A percentile compares a stretch with the other conserved stretches of the same genome.
Conservation (phyloP, 2,113 vertebrate species). For the Limnothrissa miodon region DNA sequence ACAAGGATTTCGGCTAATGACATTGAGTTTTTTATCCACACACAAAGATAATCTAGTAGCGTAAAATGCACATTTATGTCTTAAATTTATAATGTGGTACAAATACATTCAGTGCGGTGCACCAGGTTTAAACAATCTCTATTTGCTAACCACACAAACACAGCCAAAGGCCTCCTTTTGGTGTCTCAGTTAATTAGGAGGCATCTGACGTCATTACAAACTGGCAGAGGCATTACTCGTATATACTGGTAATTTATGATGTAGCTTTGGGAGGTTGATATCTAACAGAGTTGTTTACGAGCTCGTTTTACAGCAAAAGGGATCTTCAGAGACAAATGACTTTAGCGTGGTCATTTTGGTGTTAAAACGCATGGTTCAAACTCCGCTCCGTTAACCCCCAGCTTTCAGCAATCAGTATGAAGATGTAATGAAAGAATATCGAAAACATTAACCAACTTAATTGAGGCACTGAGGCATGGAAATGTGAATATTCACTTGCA, state of each 20-base stretch:
- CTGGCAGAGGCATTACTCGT: background rate
- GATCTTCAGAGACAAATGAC: constrained; percentile 16
- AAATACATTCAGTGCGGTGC: constrained; percentile 6
- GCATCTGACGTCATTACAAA: constrained; percentile 3
- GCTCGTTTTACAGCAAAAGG: constrained; percentile 15
- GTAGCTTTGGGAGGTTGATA: constrained; percentile 17
- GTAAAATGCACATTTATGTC: background rate
- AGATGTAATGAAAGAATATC: constrained; percentile 7
- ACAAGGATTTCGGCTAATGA: background rate
- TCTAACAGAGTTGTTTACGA: constrained; percentile 17
- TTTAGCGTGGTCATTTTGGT: constrained; percentile 7
- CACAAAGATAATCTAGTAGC: background rate
- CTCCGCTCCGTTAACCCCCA: background rate
- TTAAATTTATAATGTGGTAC: background rate
- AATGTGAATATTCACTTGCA: background rate
- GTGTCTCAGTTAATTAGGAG: constrained; percentile 16
- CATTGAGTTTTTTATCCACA: background rate
- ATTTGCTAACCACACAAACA: constrained; percentile 18
- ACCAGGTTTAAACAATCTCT: constrained; percentile 1
- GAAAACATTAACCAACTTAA: background rate
- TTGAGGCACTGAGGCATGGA: background rate
- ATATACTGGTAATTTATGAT: constrained; percentile 1
- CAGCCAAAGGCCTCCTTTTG: constrained; percentile 6
- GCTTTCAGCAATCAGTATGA: background rate
- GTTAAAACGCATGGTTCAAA: constrained; percentile 9